phyloP scores from a whole-genome alignment of 1,140 invertebrate genomes.

The Drosophila takahashii region DNA sequence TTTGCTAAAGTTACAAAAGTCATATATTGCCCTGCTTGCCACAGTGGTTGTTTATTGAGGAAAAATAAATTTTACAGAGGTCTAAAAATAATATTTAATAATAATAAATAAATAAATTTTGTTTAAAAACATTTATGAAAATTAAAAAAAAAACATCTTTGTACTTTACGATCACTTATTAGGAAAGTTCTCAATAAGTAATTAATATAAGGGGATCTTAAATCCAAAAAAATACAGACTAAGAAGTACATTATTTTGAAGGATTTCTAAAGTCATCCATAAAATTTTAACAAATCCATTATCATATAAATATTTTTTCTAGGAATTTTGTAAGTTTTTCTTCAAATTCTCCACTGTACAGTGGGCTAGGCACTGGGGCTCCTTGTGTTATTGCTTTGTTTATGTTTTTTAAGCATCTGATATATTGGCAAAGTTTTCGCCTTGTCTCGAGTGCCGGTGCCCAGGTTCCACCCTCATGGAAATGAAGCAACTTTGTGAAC shows the following conservation, averaged over 20 bases:
- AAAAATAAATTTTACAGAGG: background rate
- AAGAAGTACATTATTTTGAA: too few relatives aligned
- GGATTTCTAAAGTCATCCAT: too few relatives aligned
- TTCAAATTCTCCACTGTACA: background rate
- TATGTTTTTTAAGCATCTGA: conserved; percentile 77
- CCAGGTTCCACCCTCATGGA: conserved; percentile 26
- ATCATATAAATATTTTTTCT: too few relatives aligned
- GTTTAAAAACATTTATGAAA: too few relatives aligned
- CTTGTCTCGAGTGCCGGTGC: conserved; percentile 35
- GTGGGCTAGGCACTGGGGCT: conserved; percentile 15
- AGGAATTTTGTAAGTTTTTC: background rate
- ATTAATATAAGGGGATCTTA: too few relatives aligned
- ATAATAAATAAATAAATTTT: too few relatives aligned
- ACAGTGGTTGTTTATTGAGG: conserved; percentile 11
- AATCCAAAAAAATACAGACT: too few relatives aligned
- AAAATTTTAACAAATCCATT: too few relatives aligned
- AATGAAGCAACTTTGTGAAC: conserved; percentile 68
- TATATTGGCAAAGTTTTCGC: conserved; percentile 76
- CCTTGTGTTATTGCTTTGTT: conserved; percentile 59
- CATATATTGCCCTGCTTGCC: conserved; percentile 27
- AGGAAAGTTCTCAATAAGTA: too few relatives aligned
- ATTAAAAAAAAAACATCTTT: too few relatives aligned
- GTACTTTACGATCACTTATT: too few relatives aligned
- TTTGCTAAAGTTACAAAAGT: conserved; percentile 59
- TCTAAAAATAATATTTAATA: too few relatives aligned